Base-by-base conservation (phyloP, 2,113 vertebrate genomes). In the Pionites leucogaster region DNA sequence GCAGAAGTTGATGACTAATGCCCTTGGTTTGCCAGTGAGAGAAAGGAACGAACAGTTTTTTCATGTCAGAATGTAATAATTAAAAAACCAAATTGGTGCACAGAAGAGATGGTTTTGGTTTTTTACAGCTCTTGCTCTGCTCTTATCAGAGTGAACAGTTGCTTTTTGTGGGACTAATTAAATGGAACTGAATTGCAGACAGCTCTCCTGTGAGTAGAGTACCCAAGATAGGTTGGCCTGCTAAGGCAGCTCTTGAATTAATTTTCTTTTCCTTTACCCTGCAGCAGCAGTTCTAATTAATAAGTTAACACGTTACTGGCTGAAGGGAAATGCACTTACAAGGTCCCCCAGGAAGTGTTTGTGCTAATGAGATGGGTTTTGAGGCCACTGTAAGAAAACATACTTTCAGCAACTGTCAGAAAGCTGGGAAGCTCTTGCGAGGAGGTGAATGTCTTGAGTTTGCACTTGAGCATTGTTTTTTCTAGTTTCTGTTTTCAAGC, bases 231-330 rank as follows among this genome's bases (percentile, higher is more conserved):
- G 88, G 88, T 93, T 96, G 92, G 93, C 86, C 91, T 96, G 93
- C 90, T 95, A 96, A 91, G 78, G 84, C 93, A 96, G 88, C 82
- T 92, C 92, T 95, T 96, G 96, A 97, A 96, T 97, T 97, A 95
- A 96, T 97, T 96, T 96, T 95, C 80, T 93, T 75, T 95, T 96
- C 85, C 79, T 97, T 93, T 94, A 93, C 92, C 96, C 95, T 96
- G 90, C 93, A 97, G 94, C 94, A 94, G 93, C 96, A 91, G 86
- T 96, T 96, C 95, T 97, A 97, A 97, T 97, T 96, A 97, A 96
- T 93, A 94, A 97, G 91, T 97, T 97, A 97, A 97, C 95, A 88
- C 85, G 2, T 97, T 97, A 67, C 76, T 97, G 90, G 96, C 96
- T 95, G 97, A 97, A 97, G 94, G 96, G 93, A 95, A 97, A 70